Evolutionary conservation across 2,888 invertebrate genomes (phyloP).

Genomic region (Nomada hirtipes): DNA sequence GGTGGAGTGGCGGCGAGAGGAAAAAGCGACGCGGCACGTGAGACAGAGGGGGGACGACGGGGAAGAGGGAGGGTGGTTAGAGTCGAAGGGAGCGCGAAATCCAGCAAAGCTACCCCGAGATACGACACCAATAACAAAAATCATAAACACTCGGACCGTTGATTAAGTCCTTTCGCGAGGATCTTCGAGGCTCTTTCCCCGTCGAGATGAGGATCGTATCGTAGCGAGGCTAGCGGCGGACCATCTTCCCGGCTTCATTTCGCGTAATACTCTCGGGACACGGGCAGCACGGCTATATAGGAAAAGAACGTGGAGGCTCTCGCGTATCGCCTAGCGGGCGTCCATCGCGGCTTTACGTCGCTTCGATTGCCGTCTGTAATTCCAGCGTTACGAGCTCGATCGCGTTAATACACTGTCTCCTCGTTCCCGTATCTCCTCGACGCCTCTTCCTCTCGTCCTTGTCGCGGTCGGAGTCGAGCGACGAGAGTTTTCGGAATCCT

Average conservation of each 20-base stretch:
- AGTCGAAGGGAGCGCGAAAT: constrained; percentile 55
- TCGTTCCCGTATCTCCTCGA: constrained; percentile 18
- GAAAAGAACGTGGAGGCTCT: constrained; percentile 23
- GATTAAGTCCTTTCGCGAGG: constrained; percentile 81
- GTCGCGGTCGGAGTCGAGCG: background rate
- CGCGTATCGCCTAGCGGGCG: constrained; percentile 47
- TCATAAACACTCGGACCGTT: constrained; percentile 84
- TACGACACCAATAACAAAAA: constrained; percentile 84
- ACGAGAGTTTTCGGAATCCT: too few relatives aligned
- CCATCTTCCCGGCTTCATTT: constrained; percentile 77
- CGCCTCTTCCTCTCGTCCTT: background rate
- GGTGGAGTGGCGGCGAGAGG: background rate
- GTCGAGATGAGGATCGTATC: constrained; percentile 74
- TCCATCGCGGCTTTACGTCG: constrained; percentile 69
- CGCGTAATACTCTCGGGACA: constrained; percentile 78
- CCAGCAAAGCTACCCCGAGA: constrained; percentile 71
- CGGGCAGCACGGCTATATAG: constrained; percentile 41
- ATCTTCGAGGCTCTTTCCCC: constrained; percentile 65
- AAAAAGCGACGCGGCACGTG: constrained; percentile 14
- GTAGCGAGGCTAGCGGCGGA: constrained; percentile 55
- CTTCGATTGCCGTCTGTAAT: constrained; percentile 72
- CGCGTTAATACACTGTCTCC: constrained; percentile 65
- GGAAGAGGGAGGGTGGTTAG: background rate
- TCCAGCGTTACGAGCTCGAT: constrained; percentile 71
- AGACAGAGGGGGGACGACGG: constrained; percentile 34